Evolutionary conservation across 2,113 vertebrate species (phyloP).

Genomic region (Bos indicus): DNA sequence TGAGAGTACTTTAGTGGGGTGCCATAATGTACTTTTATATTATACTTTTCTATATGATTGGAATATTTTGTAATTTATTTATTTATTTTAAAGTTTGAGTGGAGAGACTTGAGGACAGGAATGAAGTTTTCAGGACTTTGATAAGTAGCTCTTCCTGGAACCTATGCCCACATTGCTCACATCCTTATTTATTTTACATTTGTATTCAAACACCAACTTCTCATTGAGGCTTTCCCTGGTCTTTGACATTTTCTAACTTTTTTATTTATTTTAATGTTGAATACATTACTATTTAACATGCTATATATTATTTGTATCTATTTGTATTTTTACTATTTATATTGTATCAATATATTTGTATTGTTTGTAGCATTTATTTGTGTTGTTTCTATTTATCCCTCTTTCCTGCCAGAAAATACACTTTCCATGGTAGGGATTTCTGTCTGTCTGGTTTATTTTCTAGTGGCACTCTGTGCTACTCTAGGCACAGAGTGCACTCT

Average conservation of each 20-base stretch:
- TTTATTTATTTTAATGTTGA: neutral
- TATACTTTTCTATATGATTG: neutral
- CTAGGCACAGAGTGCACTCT: neutral
- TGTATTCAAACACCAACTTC: neutral
- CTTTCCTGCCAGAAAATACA: neutral
- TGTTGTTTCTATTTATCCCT: neutral
- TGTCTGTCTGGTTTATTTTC: neutral
- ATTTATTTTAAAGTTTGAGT: neutral
- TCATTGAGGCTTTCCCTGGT: neutral
- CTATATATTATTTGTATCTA: neutral
- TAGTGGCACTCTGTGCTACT: too few species aligned
- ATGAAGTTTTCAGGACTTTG: neutral
- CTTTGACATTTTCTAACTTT: neutral
- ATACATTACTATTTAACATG: neutral
- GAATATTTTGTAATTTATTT: neutral
- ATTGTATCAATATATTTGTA: neutral
- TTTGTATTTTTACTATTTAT: neutral
- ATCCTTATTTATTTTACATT: neutral
- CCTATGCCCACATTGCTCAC: neutral
- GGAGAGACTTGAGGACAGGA: neutral
- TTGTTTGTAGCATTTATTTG: neutral
- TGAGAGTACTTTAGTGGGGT: too few species aligned
- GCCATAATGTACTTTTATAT: neutral
- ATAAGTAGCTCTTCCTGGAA: neutral
- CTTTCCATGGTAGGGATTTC: neutral